Base-by-base conservation (phyloP, 2,113 vertebrate species). In the Brienomyrus longianalis region DNA sequence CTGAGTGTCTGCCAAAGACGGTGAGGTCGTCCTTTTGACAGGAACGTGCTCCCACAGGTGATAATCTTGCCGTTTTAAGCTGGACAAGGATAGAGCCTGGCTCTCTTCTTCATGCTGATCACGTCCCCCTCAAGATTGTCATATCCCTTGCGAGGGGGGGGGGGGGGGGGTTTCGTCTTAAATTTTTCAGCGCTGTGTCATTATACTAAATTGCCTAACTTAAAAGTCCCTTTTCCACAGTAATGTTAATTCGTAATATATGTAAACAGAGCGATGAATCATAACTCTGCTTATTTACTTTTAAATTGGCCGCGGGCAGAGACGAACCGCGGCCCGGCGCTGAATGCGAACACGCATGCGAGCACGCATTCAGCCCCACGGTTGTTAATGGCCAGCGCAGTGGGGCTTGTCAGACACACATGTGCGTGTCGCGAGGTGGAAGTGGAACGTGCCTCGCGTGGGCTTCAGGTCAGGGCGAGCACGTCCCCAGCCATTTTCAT, bases 121-220 rank as follows among this genome's bases (percentile, higher is more conserved):
- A 39, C 19, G 59, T 54, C 59, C 87, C 87, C 56, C 62, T 31
- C 45, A 23, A 31, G 35, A 35, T 23, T 9, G 27, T n/a, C 39
- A 48, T 47, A 66, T 66, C 43, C 54, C 87, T 48, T 23, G 9
- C 4, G 43, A n/a, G 21, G 43, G 43, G 80, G 13, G 17, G 17
- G 43, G 45, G 45, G 27, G 70, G 39, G 2, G 1, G 70, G 13
- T n/a, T 48, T n/a, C 17, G 11, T 84, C 7, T 84, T 43, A 84
- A 84, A 84, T 48, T 84, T 84, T 45, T 84, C 83, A 84, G 39
- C 83, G 11, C 45, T 48, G 83, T 84, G 39, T 84, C 83, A 84
- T 84, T 70, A 62, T 66, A 15, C 17, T 87, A 50, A 87, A 59
- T 45, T 62, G 86, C 51, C 19, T 27, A 62, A 59, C 45, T 84